Base-by-base conservation (phyloP, 2,113 vertebrate species). In the Daphoenositta chrysoptera region DNA sequence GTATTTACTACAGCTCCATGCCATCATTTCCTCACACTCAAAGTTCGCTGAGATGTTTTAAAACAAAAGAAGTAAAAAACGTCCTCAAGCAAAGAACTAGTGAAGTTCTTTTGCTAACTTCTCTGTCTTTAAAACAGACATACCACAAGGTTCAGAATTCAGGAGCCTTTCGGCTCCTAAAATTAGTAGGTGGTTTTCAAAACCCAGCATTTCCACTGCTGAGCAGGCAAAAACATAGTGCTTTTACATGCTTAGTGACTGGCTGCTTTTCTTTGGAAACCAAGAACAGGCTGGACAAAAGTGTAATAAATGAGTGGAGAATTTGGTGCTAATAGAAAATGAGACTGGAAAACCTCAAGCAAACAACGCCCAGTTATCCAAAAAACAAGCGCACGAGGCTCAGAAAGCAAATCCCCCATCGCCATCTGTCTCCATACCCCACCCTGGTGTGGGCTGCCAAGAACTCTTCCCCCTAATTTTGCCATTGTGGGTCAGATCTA, bases 111-210 rank as follows among this genome's bases (percentile, higher is more conserved):
- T 48, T 84, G 30, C 76, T 81, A 90, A 90, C 77, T 92, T 71
- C 68, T 83, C 71, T 81, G 65, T 57, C 73, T 91, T 90, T 87
- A 78, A 95, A 94, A 93, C 83, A 94, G 45, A 78, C 8, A 16
- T 86, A 95, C 94, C 96, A 94, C 93, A 93, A 81, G 30, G 51
- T 90, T 95, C 86, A 97, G 86, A 90, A 94, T 89, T 95, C 64
- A 95, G 95, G 83, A 95, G 94, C 69, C 86, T 95, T 86, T 90
- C 4, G 8, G 88, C 92, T 95, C 94, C 94, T 96, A 96, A 97
- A 97, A 97, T 97, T 96, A 97, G 96, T 94, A 93, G 53, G 90
- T 91, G 96, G 96, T 96, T 97, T 97, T 95, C 94, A 96, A 95
- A 97, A 94, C 95, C 96, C 95, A 87, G 80, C 93, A 97, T 96